phyloP scores from a whole-genome alignment of 2,797 vertebrate species.

The Rhodeus uyekii region DNA sequence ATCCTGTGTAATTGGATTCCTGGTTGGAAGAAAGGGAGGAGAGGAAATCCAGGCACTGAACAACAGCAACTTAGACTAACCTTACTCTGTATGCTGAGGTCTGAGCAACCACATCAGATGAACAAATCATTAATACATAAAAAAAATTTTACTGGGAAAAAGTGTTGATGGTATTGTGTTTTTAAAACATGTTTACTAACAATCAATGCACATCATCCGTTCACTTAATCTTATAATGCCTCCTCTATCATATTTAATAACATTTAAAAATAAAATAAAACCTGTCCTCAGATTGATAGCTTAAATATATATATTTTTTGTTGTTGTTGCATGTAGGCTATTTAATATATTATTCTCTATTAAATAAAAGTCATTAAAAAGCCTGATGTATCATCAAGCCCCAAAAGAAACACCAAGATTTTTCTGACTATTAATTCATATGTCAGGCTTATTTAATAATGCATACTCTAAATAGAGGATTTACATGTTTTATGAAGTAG shows the following conservation, averaged over 20 bases:
- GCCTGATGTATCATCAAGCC: too few species aligned
- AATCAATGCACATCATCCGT: not conserved
- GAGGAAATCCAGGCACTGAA: slow-evolving; percentile 27
- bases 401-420: too few species aligned
- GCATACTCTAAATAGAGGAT: too few species aligned
- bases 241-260: not conserved
- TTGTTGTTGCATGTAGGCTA: too few species aligned
- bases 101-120: slow-evolving; percentile 10
- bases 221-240: not conserved
- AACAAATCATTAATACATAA: not conserved
- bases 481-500: too few species aligned
- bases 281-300: not conserved
- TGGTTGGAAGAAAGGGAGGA: slow-evolving; percentile 36
- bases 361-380: too few species aligned
- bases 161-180: not conserved
- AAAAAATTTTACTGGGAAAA: not conserved
- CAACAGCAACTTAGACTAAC: slow-evolving; percentile 13
- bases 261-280: too few species aligned
- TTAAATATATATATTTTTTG: too few species aligned
- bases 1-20: slow-evolving; percentile 81
- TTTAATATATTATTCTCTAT: too few species aligned
- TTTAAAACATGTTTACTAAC: not conserved
- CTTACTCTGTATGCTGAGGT: not conserved
- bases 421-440: too few species aligned
- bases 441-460: not conserved